Evolutionary conservation across 2,113 vertebrate genomes (phyloP), one percentile per base, ranked within the genome.

Genomic region (Nothoprocta perdicaria): DNA sequence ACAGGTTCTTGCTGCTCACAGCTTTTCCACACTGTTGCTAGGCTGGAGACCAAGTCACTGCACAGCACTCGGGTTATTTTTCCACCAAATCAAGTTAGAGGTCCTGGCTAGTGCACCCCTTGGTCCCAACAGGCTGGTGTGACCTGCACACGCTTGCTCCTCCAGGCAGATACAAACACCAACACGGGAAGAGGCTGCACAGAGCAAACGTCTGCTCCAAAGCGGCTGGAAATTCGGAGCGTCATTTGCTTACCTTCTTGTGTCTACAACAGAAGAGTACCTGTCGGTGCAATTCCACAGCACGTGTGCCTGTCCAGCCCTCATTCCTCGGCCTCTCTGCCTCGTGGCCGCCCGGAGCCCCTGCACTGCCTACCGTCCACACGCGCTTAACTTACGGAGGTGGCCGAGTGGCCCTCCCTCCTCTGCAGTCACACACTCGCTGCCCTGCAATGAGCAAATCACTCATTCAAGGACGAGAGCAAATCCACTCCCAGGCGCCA

Each of bases 161-260:
- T 46, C 11, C 38, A 50, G 1, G 23, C 0, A 45, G 19, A 41
- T 0, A 5, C 1, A 3, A 23, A 48, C 9, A 55, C 10, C 4
- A 67, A 40, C 9, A 7, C 15, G 55, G 4, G 1, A 80, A 31
- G 1, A 69, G 3, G 10, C 7, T 69, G 79, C 27, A 19, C 0
- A 0, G 75, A 12, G 26, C 12, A 82, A 29, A 78, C 84, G 69
- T 26, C 7, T 29, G 46, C 80, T 62, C 7, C 35, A 86, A 67
- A 81, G 16, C 41, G n/a, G 73, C 4, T 18, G 17, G 66, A 4
- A 33, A 46, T 23, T 69, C 10, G 43, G 16, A 74, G 19, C 24
- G 2, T 10, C 62, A 71, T 8, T 1, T 52, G 13, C 18, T 68
- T 19, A 38, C 14, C 4, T 50, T 66, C 38, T 46, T 6, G 2